Base-by-base conservation (phyloP, 1,140 invertebrate species). In the Thaumatotibia leucotreta region DNA sequence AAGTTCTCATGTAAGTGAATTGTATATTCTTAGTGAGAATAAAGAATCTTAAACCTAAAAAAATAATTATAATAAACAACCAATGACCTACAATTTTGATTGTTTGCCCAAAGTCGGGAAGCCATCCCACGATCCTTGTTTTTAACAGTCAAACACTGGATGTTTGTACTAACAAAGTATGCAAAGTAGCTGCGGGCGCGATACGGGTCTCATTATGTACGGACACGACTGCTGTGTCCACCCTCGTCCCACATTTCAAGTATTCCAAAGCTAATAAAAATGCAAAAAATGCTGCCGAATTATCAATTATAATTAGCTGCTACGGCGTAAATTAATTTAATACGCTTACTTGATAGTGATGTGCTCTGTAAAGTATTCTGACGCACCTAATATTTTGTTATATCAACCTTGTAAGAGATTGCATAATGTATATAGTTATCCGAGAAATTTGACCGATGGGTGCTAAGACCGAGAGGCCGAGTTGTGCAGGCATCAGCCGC, bases 81-180 rank as follows among this genome's bases (percentile, higher is more conserved):
- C 65, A 64, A 72, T 76, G 70, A 73, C 66, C 74, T 75, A 79
- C 76, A 65, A 64, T 74, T 75, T 63, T 63, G 63, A 64, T 54
- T 80, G 77, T 80, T 82, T 84, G 75, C 72, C 69, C 61, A 69
- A 81, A 82, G 73, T 82, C 79, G 63, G 68, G 71, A 75, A 79
- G 32, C 29, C 61, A 10, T 4, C 27, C 35, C 33, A 70, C 74
- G 77, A 79, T 84, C 75, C 83, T 85, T 81, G 86, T 85, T 87
- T 89, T 80, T 83, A 83, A 87, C 86, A 85, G 79, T 86, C 80
- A 88, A 89, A 88, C 83, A 88, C 77, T 82, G 75, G 74, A 71
- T 87, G 84, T 89, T 89, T 84, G 79, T 70, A 76, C 80, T 84
- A 89, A 88, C 86, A 88, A 87, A 89, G 85, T 89, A 89, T 88